Base-by-base conservation (phyloP, 2,888 invertebrate species). In the Yponomeuta malinellus region DNA sequence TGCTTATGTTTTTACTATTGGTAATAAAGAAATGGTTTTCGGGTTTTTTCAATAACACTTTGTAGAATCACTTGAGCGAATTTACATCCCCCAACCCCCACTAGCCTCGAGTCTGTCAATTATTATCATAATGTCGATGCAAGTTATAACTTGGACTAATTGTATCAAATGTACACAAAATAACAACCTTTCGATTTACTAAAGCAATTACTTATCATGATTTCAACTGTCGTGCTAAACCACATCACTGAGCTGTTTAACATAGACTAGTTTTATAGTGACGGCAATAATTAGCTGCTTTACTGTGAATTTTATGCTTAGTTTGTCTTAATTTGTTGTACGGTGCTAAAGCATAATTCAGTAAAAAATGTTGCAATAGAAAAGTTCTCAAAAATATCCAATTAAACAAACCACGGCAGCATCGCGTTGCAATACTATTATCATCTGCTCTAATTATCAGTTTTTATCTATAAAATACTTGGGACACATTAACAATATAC, bases 121-220 rank as follows among this genome's bases (percentile, higher is more conserved):
- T 88, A 89, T 89, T 89, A 90, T 90, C 86, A 81, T 84, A 85
- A 70, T 83, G 81, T 90, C 90, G 90, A 90, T 90, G 90, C 89
- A 86, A 83, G 80, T 70, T 68, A 69, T 59, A 72, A 69, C 85
- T 86, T 82, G 79, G 78, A 83, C 86, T 87, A 85, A 82, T 59
- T 79, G 81, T 87, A 87, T 86, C 84, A 88, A 88, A 87, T 85
- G 84, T 88, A 84, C 85, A 85, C 82, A 86, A 87, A 86, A 82
- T 85, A 84, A 83, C 83, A 71, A 67, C 70, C 48, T 48, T 65
- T 70, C 52, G 15, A 23, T 65, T 70, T 1, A 70, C 37, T 59
- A 70, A 70, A 70, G 63, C 64, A 63, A 70, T 69, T 43, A 29
- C 23, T 15, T 59, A 29, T 31, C 15, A 59, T 59, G 15, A 59